Conservation (phyloP, 2,797 vertebrate species). For the Danionella dracula region DNA sequence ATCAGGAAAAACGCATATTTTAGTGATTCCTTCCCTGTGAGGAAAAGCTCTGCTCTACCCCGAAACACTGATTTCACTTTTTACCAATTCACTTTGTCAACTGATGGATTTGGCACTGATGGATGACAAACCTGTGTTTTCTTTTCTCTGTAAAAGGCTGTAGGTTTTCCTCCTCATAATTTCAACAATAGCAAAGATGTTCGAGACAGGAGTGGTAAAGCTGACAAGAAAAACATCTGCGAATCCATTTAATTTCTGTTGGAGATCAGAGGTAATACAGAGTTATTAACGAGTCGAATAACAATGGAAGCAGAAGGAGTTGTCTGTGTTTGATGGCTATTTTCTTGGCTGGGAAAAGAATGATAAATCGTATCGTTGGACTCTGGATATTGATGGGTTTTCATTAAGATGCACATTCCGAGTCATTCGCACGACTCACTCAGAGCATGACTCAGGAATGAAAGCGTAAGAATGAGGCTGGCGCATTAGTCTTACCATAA, state of each 20-base stretch:
- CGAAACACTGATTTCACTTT: conserved; percentile 67
- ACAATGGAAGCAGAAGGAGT: conserved; percentile 28
- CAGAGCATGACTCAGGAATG: conserved; percentile 28
- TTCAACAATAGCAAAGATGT: conserved; percentile 30
- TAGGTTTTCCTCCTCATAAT: conserved; percentile 31
- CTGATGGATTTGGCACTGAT: conserved; percentile 51
- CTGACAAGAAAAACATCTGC: conserved; percentile 33
- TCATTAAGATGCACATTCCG: conserved; percentile 40
- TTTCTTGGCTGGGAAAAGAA: conserved; percentile 30
- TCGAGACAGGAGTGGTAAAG: conserved; percentile 33
- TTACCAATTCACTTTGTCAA: conserved; percentile 66
- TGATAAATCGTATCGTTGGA: not conserved
- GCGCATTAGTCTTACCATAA: conserved; percentile 54
- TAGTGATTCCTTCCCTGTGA: conserved; percentile 63
- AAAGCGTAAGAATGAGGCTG: conserved; percentile 18
- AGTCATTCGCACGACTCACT: conserved; percentile 28
- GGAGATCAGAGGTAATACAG: conserved; percentile 22
- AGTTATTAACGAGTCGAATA: conserved; percentile 36
- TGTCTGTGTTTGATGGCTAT: conserved; percentile 29
- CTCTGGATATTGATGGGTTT: conserved; percentile 34
- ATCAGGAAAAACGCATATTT: conserved; percentile 68
- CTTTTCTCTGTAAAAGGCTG: conserved; percentile 44
- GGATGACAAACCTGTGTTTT: conserved; percentile 55
- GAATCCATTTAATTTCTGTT: conserved; percentile 36
- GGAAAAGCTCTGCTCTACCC: conserved; percentile 50